Conservation (phyloP, 2,888 invertebrate species). For the Sericinus montela region DNA sequence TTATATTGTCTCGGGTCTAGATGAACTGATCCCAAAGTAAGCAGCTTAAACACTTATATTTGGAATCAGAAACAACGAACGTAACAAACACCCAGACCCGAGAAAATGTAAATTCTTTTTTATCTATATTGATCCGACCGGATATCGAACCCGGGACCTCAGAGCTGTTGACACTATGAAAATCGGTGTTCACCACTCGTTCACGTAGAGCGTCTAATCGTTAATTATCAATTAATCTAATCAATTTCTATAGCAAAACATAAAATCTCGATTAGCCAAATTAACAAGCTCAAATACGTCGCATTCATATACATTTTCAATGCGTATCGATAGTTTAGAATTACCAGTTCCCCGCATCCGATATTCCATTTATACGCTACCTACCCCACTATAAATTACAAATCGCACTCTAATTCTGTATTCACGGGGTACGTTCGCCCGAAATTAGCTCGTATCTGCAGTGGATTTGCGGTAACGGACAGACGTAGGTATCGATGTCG, state of each 20-base stretch:
- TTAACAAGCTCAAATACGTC: slow-evolving; percentile 1
- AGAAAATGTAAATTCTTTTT: no score
- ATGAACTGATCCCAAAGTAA: no score
- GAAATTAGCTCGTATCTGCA: slow-evolving; percentile 13
- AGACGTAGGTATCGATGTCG: neutral
- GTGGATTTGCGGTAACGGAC: slow-evolving; percentile 14
- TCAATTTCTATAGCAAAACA: neutral
- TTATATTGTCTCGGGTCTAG: no score
- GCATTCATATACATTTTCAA: neutral
- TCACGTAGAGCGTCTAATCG: no score
- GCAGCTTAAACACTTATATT: no score
- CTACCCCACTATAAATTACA: slow-evolving; percentile 30
- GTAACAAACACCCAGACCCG: no score
- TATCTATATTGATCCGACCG: no score
- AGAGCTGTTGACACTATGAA: no score
- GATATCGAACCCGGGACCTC: no score
- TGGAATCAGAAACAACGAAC: no score
- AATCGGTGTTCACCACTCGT: no score
- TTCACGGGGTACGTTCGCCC: slow-evolving; percentile 20
- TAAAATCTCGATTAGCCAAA: slow-evolving; percentile 2
- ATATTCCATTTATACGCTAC: slow-evolving; percentile 22
- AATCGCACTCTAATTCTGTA: slow-evolving; percentile 26
- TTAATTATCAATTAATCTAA: neutral
- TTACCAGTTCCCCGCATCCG: slow-evolving; percentile 2
- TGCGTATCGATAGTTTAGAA: neutral